Percentiles rank a stretch among this genome's conserved stretches.
These are phyloP conservation scores for Agrochola circellaris DNA, from an alignment of 2,888 invertebrate genomes.

Conservation along the genomic window DNA sequence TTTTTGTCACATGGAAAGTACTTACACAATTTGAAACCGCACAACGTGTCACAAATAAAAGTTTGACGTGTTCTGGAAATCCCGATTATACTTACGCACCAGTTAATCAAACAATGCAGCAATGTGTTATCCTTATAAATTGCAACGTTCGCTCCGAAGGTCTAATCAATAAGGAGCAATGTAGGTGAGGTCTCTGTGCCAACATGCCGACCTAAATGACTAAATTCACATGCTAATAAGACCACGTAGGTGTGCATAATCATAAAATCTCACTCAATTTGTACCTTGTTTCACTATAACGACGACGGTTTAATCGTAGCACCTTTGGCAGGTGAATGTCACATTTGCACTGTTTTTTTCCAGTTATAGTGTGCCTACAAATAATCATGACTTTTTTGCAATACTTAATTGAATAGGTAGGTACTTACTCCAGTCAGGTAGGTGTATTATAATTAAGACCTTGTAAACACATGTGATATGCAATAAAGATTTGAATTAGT, in stretches of 20 bases:
- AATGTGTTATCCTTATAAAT: constrained; percentile 37
- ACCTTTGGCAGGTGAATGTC: constrained; percentile 23
- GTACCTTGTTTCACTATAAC: constrained; percentile 42
- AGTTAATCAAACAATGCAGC: constrained; percentile 16
- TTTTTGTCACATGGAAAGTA: neutral
- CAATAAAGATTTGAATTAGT: too few relatives aligned
- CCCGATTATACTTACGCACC: neutral
- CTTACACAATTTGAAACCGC: neutral
- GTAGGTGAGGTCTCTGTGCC: constrained; percentile 77
- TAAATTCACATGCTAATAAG: constrained; percentile 78
- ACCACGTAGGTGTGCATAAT: constrained; percentile 60
- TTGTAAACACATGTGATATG: too few relatives aligned
- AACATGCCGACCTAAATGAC: constrained; percentile 80
- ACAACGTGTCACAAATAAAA: neutral
- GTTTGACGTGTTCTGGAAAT: constrained; percentile 8
- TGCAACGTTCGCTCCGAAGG: constrained; percentile 66
- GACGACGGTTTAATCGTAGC: constrained; percentile 22
- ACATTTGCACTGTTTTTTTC: constrained; percentile 28
- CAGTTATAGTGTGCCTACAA: constrained; percentile 8
- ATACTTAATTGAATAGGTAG: neutral
- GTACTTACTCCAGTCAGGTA: constrained; percentile 7
- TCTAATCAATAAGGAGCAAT: constrained; percentile 72
- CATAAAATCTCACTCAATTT: constrained; percentile 57
- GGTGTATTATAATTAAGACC: too few relatives aligned
- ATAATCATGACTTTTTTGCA: constrained; percentile 12